Conservation (phyloP, 37 sponge, comb jelly and placozoan species). For the Crambe crambe region DNA sequence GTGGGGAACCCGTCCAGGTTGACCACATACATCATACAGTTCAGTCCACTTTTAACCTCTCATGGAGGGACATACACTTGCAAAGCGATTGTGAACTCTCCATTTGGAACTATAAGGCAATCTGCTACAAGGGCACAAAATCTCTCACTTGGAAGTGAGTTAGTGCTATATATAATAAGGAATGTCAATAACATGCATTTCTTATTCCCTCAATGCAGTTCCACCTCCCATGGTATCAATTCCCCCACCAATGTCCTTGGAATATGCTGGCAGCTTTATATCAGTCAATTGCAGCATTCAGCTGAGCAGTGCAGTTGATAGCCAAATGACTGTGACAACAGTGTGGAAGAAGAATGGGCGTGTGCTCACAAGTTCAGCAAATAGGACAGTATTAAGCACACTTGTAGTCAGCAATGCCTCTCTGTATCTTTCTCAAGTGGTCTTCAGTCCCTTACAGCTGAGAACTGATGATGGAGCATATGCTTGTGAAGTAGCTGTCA, state of each 20-base stretch:
- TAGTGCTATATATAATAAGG: neutral
- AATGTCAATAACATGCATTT: neutral
- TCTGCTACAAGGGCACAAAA: slow-evolving; percentile 6
- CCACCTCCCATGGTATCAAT: slow-evolving; percentile 6
- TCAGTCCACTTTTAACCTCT: slow-evolving; percentile 14
- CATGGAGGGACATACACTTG: slow-evolving; percentile 19
- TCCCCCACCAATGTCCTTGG: neutral
- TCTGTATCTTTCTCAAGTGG: neutral
- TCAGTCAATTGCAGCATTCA: slow-evolving; percentile 2
- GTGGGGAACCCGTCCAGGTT: slow-evolving; percentile 5
- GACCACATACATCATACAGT: neutral
- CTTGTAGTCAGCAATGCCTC: neutral
- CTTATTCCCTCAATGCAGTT: neutral
- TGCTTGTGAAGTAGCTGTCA: slow-evolving; percentile 13
- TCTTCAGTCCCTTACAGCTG: neutral
- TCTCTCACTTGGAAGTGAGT: slow-evolving; percentile 9
- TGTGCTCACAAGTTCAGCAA: neutral
- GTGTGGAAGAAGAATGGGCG: slow-evolving; percentile 1
- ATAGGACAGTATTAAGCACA: neutral
- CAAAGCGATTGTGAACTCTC: slow-evolving; percentile 8
- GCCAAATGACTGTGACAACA: neutral
- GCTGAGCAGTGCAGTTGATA: slow-evolving; percentile 8
- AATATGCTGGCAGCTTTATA: slow-evolving; percentile 6
- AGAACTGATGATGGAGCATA: slow-evolving; percentile 8
- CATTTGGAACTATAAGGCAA: neutral